phyloP scores from a whole-genome alignment of 2,888 invertebrate species.

The Hoplodrina ambigua region DNA sequence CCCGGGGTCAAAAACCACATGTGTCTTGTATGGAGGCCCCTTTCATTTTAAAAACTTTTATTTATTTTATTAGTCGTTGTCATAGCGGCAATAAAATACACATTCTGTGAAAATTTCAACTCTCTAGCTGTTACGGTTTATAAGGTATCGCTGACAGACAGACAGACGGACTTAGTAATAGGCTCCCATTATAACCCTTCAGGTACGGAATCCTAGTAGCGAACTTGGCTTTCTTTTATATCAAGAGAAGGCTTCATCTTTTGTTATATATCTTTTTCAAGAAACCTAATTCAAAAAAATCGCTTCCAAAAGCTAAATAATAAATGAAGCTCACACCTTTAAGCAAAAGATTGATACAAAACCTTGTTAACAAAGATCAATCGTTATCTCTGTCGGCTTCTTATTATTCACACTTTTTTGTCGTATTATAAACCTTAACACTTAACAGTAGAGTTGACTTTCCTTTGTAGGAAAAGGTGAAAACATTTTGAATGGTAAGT shows the following conservation, averaged over 20 bases:
- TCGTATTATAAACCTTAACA: slow-evolving; percentile 21
- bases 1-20: no score
- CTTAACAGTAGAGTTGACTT: neutral
- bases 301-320: slow-evolving; percentile 22
- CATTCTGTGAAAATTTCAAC: no score
- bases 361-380: slow-evolving; percentile 57
- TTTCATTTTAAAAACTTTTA: no score
- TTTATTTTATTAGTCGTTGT: no score
- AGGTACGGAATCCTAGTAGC: no score
- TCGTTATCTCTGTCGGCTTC: slow-evolving; percentile 47
- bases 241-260: neutral
- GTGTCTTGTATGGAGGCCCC: no score
- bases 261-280: neutral
- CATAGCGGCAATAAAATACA: neutral
- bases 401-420: slow-evolving; percentile 19
- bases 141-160: no score
- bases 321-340: slow-evolving; percentile 45
- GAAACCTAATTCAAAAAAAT: slow-evolving; percentile 15
- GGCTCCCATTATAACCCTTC: no score
- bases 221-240: no score
- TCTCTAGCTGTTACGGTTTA: no score
- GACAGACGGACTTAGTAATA: no score
- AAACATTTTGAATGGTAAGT: slow-evolving; percentile 5
- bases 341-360: slow-evolving; percentile 62
- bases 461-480: slow-evolving; percentile 13